Percentiles rank a stretch among this genome's conserved stretches.
Conservation (phyloP, 2,888 invertebrate species). For the Drosophila nigritarsus region DNA sequence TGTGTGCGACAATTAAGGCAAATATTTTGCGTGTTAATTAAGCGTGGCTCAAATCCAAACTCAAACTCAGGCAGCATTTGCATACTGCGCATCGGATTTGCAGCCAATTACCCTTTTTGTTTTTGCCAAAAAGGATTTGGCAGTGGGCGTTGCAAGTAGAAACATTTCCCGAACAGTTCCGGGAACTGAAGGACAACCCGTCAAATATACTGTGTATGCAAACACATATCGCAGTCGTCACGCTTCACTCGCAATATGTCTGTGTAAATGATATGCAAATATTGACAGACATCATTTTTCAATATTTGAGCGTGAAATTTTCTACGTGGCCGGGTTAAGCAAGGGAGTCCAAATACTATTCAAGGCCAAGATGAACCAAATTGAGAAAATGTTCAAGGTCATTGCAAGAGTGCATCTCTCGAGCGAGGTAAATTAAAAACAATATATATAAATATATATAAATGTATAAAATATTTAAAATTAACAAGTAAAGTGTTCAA, state of each 20-base stretch:
- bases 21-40: slow-evolving; percentile 84
- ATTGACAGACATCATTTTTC: slow-evolving; percentile 79
- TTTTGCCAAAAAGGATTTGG: slow-evolving; percentile 68
- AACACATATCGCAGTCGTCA: slow-evolving; percentile 36
- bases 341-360: slow-evolving; percentile 33
- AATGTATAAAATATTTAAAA: not conserved
- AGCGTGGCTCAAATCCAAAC: slow-evolving; percentile 50
- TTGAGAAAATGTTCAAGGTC: slow-evolving; percentile 33
- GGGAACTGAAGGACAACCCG: slow-evolving; percentile 9
- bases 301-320: slow-evolving; percentile 71
- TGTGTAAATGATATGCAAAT: slow-evolving; percentile 73
- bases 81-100: slow-evolving; percentile 77
- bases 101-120: slow-evolving; percentile 81
- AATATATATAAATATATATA: not conserved
- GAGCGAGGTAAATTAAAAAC: not conserved
- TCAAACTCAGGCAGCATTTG: slow-evolving; percentile 40
- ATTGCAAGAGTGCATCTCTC: not conserved
- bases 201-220: not conserved
- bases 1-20: slow-evolving; percentile 77
- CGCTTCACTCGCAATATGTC: slow-evolving; percentile 41
- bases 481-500: not conserved
- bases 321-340: slow-evolving; percentile 35
- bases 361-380: slow-evolving; percentile 43
- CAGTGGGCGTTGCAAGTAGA: slow-evolving; percentile 57
- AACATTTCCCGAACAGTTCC: slow-evolving; percentile 42